Conservation (phyloP, 2,113 vertebrate species). For the Serinus canaria region DNA sequence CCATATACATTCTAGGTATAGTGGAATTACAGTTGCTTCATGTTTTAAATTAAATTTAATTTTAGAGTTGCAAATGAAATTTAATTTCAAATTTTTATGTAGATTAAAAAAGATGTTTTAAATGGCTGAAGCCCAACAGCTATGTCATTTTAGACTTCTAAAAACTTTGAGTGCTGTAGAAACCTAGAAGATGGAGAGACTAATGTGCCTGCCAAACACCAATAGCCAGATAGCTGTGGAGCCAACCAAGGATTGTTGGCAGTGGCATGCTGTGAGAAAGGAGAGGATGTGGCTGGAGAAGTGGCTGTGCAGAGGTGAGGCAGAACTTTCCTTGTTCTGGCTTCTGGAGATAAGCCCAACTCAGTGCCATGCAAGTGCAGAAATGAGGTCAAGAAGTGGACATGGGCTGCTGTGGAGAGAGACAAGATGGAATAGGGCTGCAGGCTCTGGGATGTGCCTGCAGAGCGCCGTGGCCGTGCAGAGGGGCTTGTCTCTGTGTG, state of each 20-base stretch:
- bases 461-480: neutral
- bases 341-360: neutral
- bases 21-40: neutral
- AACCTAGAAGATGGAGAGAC: neutral
- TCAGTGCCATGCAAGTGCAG: neutral
- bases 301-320: neutral
- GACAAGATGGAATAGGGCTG: neutral
- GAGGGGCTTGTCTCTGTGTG: fast-evolving
- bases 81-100: neutral
- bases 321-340: neutral
- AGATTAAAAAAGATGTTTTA: neutral
- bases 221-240: neutral
- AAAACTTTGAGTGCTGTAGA: neutral
- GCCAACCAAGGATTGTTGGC: neutral
- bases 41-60: neutral
- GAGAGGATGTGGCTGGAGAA: neutral
- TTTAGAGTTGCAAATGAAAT: neutral
- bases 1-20: neutral
- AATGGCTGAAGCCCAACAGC: neutral
- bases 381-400: fast-evolving
- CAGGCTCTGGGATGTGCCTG: neutral
- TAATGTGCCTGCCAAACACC: neutral
- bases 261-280: neutral
- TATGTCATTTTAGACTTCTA: neutral
- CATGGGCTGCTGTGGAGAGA: neutral